These are phyloP conservation scores for Hafferia zeledoni DNA, from an alignment of 2,797 vertebrate species.

Conservation along the genomic window DNA sequence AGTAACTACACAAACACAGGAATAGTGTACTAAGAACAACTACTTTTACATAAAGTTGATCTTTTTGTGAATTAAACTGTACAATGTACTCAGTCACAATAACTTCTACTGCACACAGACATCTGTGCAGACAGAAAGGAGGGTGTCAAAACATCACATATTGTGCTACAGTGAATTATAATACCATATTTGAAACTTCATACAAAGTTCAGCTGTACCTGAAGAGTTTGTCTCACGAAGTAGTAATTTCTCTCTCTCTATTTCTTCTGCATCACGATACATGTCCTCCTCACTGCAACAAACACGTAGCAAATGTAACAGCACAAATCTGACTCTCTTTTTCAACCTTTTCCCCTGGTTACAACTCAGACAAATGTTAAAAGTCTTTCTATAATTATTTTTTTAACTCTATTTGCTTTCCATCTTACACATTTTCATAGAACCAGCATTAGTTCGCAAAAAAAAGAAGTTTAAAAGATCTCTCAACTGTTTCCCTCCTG, in stretches of 20 bases:
- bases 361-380: background rate
- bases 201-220: conserved; percentile 64
- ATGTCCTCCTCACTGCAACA: conserved; percentile 88
- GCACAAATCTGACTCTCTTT: background rate
- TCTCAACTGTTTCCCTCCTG: background rate
- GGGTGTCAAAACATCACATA: background rate
- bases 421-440: background rate
- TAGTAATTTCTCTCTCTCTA: conserved; percentile 78
- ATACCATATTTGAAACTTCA: background rate
- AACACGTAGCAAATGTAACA: conserved; percentile 22
- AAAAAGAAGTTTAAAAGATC: background rate
- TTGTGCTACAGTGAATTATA: background rate
- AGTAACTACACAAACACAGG: background rate
- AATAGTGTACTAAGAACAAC: background rate
- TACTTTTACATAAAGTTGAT: background rate
- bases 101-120: background rate
- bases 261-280: conserved; percentile 90
- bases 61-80: background rate
- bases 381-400: background rate
- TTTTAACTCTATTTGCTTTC: background rate
- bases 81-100: background rate
- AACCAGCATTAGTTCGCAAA: background rate
- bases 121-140: background rate
- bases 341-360: background rate
- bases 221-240: conserved; percentile 63